Evolutionary conservation across 2,888 invertebrate genomes (phyloP).

Genomic region (Acronicta alni): DNA sequence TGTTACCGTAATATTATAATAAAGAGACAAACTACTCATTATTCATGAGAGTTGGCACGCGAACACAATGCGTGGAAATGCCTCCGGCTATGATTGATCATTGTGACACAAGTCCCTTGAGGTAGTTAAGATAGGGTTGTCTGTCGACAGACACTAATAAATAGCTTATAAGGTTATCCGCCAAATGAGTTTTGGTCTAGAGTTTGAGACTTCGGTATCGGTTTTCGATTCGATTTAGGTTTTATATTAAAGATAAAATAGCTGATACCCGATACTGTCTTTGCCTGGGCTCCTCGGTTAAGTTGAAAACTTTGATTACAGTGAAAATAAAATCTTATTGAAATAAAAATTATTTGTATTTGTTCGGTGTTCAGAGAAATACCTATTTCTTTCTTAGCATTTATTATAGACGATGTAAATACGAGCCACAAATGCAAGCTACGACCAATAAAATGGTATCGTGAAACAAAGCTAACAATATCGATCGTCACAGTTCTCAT

Average conservation of each 20-base stretch:
- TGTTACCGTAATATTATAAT: conserved; percentile 55
- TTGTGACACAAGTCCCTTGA: conserved; percentile 57
- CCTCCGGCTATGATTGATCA: conserved; percentile 70
- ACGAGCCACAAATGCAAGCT: background rate
- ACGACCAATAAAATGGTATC: conserved; percentile 18
- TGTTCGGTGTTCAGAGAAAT: no score
- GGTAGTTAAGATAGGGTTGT: conserved; percentile 63
- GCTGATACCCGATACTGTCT: background rate
- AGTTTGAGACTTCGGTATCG: conserved; percentile 30
- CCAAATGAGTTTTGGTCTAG: conserved; percentile 34
- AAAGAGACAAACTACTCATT: conserved; percentile 60
- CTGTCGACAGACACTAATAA: conserved; percentile 57
- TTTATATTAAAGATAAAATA: background rate
- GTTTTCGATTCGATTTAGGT: conserved; percentile 23
- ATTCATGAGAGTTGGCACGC: conserved; percentile 66
- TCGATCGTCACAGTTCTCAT: conserved; percentile 8
- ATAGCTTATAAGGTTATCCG: conserved; percentile 46
- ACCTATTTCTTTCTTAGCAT: no score
- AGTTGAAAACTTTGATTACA: no score
- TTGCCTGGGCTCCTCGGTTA: no score
- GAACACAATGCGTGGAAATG: conserved; percentile 54
- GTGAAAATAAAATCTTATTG: no score
- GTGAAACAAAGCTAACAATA: conserved; percentile 37
- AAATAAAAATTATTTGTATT: no score
- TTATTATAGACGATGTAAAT: background rate